Evolutionary conservation across 2,797 vertebrate genomes (phyloP).

Genomic region (Odontamblyopus lacepedii): DNA sequence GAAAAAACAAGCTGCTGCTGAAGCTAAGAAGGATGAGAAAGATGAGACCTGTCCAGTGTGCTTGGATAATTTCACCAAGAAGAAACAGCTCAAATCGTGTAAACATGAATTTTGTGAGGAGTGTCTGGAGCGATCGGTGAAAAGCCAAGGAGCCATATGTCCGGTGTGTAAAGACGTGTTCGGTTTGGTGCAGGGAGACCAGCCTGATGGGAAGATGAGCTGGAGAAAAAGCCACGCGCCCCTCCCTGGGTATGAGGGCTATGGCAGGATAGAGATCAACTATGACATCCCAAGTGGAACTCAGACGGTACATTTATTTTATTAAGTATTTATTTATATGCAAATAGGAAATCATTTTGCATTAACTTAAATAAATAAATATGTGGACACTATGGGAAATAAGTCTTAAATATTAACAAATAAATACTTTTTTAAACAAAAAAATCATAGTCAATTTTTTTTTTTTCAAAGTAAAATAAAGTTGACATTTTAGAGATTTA

Average conservation of each 20-base stretch:
- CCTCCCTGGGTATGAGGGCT: constrained; percentile 37
- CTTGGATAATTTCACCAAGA: constrained; percentile 41
- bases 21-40: background rate
- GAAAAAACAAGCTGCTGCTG: background rate
- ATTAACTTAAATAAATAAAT: too few species aligned
- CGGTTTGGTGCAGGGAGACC: constrained; percentile 65
- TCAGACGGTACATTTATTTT: constrained; percentile 72
- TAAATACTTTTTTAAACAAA: too few species aligned
- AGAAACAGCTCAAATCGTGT: constrained; percentile 50
- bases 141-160: constrained; percentile 50
- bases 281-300: constrained; percentile 44
- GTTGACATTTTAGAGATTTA: too few species aligned
- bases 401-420: too few species aligned
- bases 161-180: constrained; percentile 72
- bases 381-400: too few species aligned
- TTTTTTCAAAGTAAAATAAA: too few species aligned
- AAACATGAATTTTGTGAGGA: constrained; percentile 69
- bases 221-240: accelerated
- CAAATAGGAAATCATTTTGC: too few species aligned
- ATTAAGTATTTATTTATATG: too few species aligned
- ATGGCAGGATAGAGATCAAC: constrained; percentile 26
- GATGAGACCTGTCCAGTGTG: constrained; percentile 61
- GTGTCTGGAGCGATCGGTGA: constrained; percentile 5
- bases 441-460: too few species aligned
- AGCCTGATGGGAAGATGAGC: constrained; percentile 56